Evolutionary conservation across 2,888 invertebrate species (phyloP).

Genomic region (Lymantria dispar): DNA sequence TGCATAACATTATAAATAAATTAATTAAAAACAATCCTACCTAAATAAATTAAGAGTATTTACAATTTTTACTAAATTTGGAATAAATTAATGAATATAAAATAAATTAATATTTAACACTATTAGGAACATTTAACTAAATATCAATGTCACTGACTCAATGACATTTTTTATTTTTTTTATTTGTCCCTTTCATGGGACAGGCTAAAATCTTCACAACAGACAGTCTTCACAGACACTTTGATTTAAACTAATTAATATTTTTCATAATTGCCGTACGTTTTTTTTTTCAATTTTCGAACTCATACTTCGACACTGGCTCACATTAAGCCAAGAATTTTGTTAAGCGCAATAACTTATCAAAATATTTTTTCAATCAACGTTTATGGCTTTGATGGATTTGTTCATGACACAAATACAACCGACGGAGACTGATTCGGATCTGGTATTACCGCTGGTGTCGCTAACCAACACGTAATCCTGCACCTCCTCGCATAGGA

Average conservation of each 20-base stretch:
- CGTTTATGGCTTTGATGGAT: background rate
- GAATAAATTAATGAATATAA: background rate
- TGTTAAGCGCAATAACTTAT: no score
- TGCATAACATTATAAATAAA: no score
- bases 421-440: constrained; percentile 23
- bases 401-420: constrained; percentile 24
- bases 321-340: no score
- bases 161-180: no score
- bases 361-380: no score
- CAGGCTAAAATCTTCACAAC: no score
- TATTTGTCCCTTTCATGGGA: no score
- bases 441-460: background rate
- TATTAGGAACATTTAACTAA: background rate
- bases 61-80: no score
- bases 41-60: no score
- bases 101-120: background rate
- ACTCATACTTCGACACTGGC: no score
- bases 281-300: background rate
- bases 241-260: background rate
- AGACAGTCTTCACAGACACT: no score
- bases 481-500: constrained; percentile 23
- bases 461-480: constrained; percentile 15
- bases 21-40: no score
- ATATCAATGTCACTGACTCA: background rate
- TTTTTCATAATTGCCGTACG: background rate